Evolutionary conservation across 2,888 invertebrate species (phyloP), one percentile per base, ranked within the genome.

Genomic region (Tetragonisca angustula): DNA sequence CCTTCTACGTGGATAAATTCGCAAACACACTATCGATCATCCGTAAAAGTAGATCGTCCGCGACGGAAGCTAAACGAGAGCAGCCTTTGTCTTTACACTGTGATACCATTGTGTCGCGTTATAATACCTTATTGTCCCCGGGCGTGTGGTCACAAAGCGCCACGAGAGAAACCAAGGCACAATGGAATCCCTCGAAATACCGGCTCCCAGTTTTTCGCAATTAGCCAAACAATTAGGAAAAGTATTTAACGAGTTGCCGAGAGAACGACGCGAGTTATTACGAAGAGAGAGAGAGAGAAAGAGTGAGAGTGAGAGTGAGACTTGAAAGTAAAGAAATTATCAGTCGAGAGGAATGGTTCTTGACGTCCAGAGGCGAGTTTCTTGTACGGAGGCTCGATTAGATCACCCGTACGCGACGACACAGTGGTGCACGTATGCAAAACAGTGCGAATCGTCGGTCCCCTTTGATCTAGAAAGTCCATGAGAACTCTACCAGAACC

Each of bases 401-500:
- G 54, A 68, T 27, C 68, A 43, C 27, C 62, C 32, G 32, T 43
- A 19, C 32, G 73, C 32, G 32, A 27, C 27, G 27, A 27, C 65
- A 36, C 49, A 54, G n/a, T n/a, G 43, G 24, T 36, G 13, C 64
- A 59, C 69, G 73, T 70, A 74, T 84, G 84, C 76, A 77, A 77
- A 82, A 84, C 54, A 70, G 24, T 49, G 74, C 74, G 73, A 56
- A 77, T 83, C 83, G 73, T 62, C 65, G 72, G 24, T 27, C 9
- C 74, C 77, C 74, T 84, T 84, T 83, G 83, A 84, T 78, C 56
- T 77, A 77, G 83, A 83, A 78, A 84, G 74, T 83, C 61, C 59
- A 11, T 24, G 69, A 59, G 82, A 83, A 76, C 64, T 83, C 83
- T 68, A 72, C 67, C 78, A 49, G 78, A 72, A 78, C 74, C 74